These are phyloP conservation scores for Centropus unirufus DNA, from an alignment of 2,113 vertebrate species.

Conservation along the genomic window DNA sequence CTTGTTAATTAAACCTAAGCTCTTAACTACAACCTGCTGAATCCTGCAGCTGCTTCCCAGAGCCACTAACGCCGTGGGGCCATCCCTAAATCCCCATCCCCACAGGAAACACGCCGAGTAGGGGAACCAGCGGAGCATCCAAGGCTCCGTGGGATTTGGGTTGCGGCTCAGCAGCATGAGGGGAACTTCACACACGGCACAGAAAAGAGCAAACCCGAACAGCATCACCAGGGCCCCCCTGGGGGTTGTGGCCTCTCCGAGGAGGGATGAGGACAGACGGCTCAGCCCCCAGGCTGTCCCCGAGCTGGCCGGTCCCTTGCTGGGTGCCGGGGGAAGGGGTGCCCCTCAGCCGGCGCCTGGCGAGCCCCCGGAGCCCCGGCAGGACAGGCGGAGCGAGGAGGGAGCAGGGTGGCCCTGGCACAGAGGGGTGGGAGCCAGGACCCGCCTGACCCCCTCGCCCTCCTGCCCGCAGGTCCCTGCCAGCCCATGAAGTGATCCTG, in stretches of 20 bases:
- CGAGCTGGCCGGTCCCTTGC: neutral
- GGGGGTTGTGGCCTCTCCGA: neutral
- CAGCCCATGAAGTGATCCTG: slow-evolving; percentile 83
- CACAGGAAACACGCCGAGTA: rapidly evolving
- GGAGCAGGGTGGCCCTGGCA: no score
- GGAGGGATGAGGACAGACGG: neutral
- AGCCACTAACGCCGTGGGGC: neutral
- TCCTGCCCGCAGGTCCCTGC: slow-evolving; percentile 67
- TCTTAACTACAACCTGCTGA: slow-evolving; percentile 1
- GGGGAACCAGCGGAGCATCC: neutral
- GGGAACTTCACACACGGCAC: rapidly evolving
- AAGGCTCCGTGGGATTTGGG: neutral
- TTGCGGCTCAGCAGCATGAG: neutral
- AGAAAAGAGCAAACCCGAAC: neutral
- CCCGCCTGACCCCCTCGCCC: neutral
- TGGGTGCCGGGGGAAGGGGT: neutral
- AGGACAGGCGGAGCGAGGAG: no score
- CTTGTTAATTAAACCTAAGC: neutral
- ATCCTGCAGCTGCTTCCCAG: neutral
- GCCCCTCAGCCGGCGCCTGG: neutral
- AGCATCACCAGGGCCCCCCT: neutral
- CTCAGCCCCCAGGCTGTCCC: neutral
- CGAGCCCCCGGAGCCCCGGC: neutral
- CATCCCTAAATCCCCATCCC: neutral
- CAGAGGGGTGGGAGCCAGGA: neutral